Evolutionary conservation across 2,888 invertebrate genomes (phyloP), one percentile per base, ranked within the genome.

Genomic region (Calephelis perditalis): DNA sequence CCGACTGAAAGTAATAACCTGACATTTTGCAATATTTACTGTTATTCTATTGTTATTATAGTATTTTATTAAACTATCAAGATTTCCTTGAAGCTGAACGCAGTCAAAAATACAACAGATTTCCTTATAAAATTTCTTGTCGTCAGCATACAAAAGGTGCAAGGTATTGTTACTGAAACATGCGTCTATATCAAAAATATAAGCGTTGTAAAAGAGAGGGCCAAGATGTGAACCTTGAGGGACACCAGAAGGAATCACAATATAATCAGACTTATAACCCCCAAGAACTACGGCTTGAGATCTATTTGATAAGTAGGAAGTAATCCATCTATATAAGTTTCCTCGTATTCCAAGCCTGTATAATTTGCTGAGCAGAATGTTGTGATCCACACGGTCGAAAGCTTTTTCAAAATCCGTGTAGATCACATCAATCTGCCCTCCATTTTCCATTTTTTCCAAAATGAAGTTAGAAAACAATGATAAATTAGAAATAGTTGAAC

Each of bases 101-200:
- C 40, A 40, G 8, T 40, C 40, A 40, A 1, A 0, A 40, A 40
- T 8, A 40, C 99, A 40, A 7, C 8, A 7, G 2, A 44, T 54
- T n/a, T n/a, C 15, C 26, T 26, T 26, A 44, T 59, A 6, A 43
- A 36, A 10, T 7, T 26, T 3, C 15, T 40, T 40, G 40, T 40
- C 40, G 5, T 40, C 40, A 6, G 40, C 40, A 40, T 40, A 40
- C 8, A 40, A 40, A 8, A 40, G 40, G 8, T 40, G 40, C 6
- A 40, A 40, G 8, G 40, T 10, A 47, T 47, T 47, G 26, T 3
- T 26, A 47, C n/a, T 12, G 2, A 40, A 40, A 2, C 40, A 40
- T 7, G 8, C 7, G 2, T 6, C 5, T 6, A 40, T 40, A 40
- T 40, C 40, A 40, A 40, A 4, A 40, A 40, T 6, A 8, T 40